Conservation (phyloP, 2,797 vertebrate genomes). For the Coregonus suidteri region DNA sequence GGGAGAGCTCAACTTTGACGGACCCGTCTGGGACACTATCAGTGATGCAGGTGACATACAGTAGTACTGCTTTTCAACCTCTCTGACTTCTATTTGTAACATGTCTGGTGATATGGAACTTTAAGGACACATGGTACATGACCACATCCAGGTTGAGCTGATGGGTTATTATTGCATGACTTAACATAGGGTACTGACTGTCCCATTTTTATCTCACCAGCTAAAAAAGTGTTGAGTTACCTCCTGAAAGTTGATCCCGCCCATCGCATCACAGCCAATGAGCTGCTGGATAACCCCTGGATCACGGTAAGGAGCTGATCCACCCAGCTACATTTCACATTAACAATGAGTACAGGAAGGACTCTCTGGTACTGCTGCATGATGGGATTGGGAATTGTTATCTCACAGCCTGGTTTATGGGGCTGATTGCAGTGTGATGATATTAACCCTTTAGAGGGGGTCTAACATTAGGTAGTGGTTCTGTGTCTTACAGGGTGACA, state of each 20-base stretch:
- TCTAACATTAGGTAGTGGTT: not conserved
- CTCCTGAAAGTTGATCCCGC: constrained; percentile 81
- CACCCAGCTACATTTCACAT: constrained; percentile 31
- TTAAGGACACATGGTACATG: not conserved
- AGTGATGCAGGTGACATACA: constrained; percentile 73
- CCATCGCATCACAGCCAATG: constrained; percentile 80
- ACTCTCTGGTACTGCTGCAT: not conserved
- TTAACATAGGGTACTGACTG: not conserved
- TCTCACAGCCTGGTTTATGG: not conserved
- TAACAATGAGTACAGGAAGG: constrained; percentile 19
- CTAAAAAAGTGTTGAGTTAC: constrained; percentile 75
- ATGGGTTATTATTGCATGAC: not conserved
- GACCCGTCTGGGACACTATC: constrained; percentile 72
- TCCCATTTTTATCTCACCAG: constrained; percentile 59
- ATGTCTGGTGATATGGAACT: not conserved
- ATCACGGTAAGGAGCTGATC: constrained; percentile 71
- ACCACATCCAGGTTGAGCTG: not conserved
- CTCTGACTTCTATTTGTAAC: not conserved
- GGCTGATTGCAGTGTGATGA: not conserved
- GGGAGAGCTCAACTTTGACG: constrained; percentile 73
- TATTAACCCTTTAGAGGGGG: not conserved
- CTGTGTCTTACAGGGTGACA: constrained; percentile 76
- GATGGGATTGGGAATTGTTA: not conserved
- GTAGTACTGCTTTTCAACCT: constrained; percentile 13
- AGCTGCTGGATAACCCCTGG: constrained; percentile 81